Evolutionary conservation across 2,888 invertebrate genomes (phyloP), one percentile per base, ranked within the genome.

Genomic region (Glomeris marginata): DNA sequence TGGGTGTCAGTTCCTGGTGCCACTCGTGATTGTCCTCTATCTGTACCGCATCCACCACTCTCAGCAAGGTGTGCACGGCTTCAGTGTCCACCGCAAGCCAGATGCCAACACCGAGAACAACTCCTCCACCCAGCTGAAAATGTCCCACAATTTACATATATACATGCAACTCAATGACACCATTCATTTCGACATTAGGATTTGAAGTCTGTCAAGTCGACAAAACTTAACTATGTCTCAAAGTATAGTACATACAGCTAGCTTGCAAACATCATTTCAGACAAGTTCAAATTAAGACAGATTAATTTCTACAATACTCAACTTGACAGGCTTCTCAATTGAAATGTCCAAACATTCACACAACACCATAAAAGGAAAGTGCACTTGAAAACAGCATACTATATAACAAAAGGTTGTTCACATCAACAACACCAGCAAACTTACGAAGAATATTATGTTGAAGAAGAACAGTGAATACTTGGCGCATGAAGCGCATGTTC

Each of bases 371-470:
- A n/a, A n/a, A n/a, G 28, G 8, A 28, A 28, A 3, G 8, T 28
- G 8, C 28, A 28, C 3, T 28, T 28, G 28, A 28, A 28, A 28
- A 5, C 8, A 8, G 8, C 28, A 28, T 8, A n/a, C n/a, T n/a
- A n/a, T 28, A 8, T 28, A 8, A 3, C 28, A 28, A 28, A 28
- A 28, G 28, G 28, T 5, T 28, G 28, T 28, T 28, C 28, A 28
- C 28, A 28, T 8, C 28, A 28, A 5, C 28, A 28, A 28, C 3
- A 28, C 3, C 28, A 28, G 8, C 28, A 56, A 70, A 79, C 80
- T 79, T 71, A 80, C 80, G 63, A 80, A 79, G 67, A 80, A 77
- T 56, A 78, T 64, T 62, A 81, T 80, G 68, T 80, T 81, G 69
- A 80, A 78, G 63, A 78, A 71, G 68, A 80, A 80, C 53, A 80